A percentile compares a stretch with the other conserved stretches of the same genome.
phyloP scores from a whole-genome alignment of 2,888 invertebrate species.

The Eupithecia exiguata region DNA sequence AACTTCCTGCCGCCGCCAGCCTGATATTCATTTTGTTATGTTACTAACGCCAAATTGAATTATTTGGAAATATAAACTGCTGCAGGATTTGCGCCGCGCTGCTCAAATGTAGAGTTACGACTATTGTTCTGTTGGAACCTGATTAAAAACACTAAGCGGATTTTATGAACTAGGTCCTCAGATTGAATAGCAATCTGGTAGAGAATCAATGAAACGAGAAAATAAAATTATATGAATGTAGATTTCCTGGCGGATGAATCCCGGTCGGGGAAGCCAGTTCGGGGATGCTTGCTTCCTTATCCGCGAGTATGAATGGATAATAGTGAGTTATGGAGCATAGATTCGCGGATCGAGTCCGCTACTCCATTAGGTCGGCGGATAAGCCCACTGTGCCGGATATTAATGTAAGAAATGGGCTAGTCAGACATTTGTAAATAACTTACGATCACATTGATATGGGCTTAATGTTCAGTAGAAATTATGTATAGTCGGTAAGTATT shows the following conservation, averaged over 20 bases:
- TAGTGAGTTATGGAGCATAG: constrained; percentile 52
- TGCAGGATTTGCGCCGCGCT: constrained; percentile 41
- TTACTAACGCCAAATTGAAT: constrained; percentile 55
- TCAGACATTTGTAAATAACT: constrained; percentile 9
- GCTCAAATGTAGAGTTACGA: constrained; percentile 30
- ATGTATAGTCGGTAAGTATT: background rate
- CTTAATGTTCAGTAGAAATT: background rate
- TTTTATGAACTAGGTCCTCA: constrained; percentile 13
- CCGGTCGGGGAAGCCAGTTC: background rate
- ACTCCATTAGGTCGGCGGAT: constrained; percentile 58
- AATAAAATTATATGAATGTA: background rate
- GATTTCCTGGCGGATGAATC: constrained; percentile 2
- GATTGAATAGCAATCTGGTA: background rate
- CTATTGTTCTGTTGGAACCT: constrained; percentile 20
- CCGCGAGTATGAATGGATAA: constrained; percentile 37
- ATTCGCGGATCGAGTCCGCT: constrained; percentile 49
- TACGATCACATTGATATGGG: background rate
- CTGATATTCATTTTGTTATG: constrained; percentile 53
- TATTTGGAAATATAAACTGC: constrained; percentile 41
- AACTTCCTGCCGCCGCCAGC: constrained; percentile 37
- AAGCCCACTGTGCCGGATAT: constrained; percentile 44
- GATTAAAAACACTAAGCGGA: constrained; percentile 25
- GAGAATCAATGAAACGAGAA: background rate
- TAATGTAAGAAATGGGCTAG: constrained; percentile 24
- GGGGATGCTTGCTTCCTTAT: constrained; percentile 13